These are phyloP conservation scores for Drepana falcataria DNA, from an alignment of 2,888 invertebrate species.

Conservation along the genomic window DNA sequence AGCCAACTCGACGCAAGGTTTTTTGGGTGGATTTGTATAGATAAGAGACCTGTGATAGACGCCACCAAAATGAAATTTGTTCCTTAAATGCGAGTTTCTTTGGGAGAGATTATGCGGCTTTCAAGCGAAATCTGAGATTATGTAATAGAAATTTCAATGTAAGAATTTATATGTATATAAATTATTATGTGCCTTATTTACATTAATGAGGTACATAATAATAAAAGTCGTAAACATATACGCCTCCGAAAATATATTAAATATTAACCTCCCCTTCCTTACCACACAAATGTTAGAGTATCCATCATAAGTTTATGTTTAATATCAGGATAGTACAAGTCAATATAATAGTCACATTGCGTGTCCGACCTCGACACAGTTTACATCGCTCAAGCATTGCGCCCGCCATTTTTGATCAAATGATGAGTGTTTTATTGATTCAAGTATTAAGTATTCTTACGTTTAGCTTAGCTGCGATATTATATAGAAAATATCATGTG, in stretches of 20 bases:
- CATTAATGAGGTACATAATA: too few relatives aligned
- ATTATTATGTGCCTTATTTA: too few relatives aligned
- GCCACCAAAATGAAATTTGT: too few relatives aligned
- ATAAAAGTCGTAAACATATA: slow-evolving; percentile 2
- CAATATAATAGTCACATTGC: slow-evolving; percentile 57
- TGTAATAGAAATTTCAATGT: too few relatives aligned
- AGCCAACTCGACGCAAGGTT: too few relatives aligned
- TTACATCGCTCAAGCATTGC: slow-evolving; percentile 34
- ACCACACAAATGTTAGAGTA: slow-evolving; percentile 7
- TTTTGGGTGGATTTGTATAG: too few relatives aligned
- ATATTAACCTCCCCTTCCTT: slow-evolving; percentile 6
- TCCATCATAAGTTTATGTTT: slow-evolving; percentile 14
- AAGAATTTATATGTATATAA: too few relatives aligned
- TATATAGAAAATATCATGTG: too few relatives aligned
- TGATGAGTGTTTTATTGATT: slow-evolving; percentile 47
- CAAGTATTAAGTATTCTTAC: slow-evolving; percentile 18
- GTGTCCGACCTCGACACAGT: slow-evolving; percentile 56
- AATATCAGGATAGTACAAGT: slow-evolving; percentile 37
- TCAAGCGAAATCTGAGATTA: too few relatives aligned
- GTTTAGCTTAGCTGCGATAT: slow-evolving; percentile 1
- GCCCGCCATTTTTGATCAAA: slow-evolving; percentile 37
- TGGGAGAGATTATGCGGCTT: too few relatives aligned
- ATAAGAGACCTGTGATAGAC: too few relatives aligned
- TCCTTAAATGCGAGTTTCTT: too few relatives aligned
- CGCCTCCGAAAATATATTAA: background rate